Evolutionary conservation across 1,140 invertebrate genomes (phyloP).

Genomic region (Wiebesia pumilae): DNA sequence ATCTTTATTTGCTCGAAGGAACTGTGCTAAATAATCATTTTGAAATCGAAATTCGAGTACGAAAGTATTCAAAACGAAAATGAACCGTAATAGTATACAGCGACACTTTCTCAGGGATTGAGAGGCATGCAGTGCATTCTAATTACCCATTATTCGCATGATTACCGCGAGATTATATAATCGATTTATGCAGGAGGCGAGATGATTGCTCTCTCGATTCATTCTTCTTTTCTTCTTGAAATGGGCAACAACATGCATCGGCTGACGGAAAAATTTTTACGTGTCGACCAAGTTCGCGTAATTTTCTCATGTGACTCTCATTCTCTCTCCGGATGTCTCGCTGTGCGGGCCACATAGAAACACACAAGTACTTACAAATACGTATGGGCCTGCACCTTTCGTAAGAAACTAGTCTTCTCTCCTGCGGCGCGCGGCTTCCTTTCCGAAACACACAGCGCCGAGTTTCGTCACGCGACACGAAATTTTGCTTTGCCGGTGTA

Average conservation of each 20-base stretch:
- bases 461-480: conserved; percentile 35
- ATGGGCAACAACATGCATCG: neutral
- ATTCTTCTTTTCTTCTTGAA: conserved; percentile 31
- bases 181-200: conserved; percentile 29
- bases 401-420: conserved; percentile 45
- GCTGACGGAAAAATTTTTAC: neutral
- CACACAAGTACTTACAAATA: neutral
- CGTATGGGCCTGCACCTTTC: neutral
- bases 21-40: neutral
- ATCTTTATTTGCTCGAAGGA: neutral
- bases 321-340: conserved; percentile 28
- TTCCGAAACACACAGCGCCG: conserved; percentile 33
- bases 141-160: conserved; percentile 48
- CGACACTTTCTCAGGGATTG: conserved; percentile 43
- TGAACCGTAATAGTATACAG: neutral
- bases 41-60: too few species aligned
- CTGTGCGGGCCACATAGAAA: neutral
- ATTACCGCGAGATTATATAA: conserved; percentile 49
- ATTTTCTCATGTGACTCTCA: conserved; percentile 48
- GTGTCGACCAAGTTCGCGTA: conserved; percentile 25
- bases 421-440: neutral
- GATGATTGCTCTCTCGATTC: conserved; percentile 32
- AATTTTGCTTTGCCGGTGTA: neutral
- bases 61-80: too few species aligned
- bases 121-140: conserved; percentile 9